Base-by-base conservation (phyloP, 2,888 invertebrate genomes). In the Drosophila conformis region DNA sequence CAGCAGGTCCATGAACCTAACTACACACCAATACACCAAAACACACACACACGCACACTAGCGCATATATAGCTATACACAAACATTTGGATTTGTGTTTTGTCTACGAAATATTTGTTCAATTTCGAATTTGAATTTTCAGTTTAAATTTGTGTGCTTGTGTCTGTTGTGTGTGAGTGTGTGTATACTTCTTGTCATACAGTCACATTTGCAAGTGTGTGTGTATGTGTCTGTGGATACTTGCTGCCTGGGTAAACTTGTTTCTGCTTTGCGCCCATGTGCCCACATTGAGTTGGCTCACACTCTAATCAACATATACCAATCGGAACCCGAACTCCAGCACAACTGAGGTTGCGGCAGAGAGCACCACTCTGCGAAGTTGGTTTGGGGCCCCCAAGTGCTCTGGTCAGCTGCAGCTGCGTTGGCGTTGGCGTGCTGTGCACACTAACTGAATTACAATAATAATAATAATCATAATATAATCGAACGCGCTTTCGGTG, bases 291-390 rank as follows among this genome's bases (percentile, higher is more conserved):
- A 67, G 60, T 66, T 59, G 80, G 57, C 63, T 66, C 78, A 62
- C 77, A 80, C 81, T 88, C 90, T 88, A 90, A 85, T 85, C 85
- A 88, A 83, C 86, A 80, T 80, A 88, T 89, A 89, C 83, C 85
- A 88, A 85, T 85, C 90, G 78, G 57, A 33, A 11, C 81, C 67
- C 38, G 42, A 76, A 64, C 66, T 62, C 42, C 33, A 35, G 49
- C 48, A 46, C 42, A 33, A 69, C 36, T 68, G 21, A 60, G 27
- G 48, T 46, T 63, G 33, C 4, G 40, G 36, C 36, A 51, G 51
- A 51, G 51, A 51, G 51, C 46, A 46, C 25, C 51, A 51, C 51
- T 51, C n/a, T 11, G 51, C 51, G 18, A 18, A 51, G 49, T 33
- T 54, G 54, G 25, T 25, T 54, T 36, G 54, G 25, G 8, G 35